A percentile compares a stretch with the other conserved stretches of the same genome.
phyloP scores from a whole-genome alignment of 2,113 vertebrate species.

The Okapia johnstoni region DNA sequence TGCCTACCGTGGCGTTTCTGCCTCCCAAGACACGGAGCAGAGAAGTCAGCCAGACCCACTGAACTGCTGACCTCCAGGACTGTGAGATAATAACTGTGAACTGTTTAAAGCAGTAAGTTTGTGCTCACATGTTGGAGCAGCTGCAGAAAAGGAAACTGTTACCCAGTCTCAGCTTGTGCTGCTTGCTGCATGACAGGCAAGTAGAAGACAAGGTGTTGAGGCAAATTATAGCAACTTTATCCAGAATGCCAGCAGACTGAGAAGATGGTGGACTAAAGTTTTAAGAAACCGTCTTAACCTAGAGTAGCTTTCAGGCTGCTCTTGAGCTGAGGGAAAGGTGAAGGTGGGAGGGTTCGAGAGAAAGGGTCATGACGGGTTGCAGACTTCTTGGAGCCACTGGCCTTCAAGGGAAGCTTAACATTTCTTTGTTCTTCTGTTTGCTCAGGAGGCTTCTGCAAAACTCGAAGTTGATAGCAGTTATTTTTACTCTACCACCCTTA shows the following conservation, averaged over 20 bases:
- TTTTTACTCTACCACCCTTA: neutral
- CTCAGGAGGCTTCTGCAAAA: neutral
- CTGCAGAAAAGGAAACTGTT: neutral
- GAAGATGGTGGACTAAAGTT: neutral
- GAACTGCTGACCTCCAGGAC: neutral
- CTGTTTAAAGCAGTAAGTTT: no score
- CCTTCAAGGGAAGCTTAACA: neutral
- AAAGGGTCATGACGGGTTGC: neutral
- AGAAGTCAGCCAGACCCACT: neutral
- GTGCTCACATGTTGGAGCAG: neutral
- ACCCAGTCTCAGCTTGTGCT: neutral
- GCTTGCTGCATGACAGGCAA: accelerated
- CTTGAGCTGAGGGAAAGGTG: neutral
- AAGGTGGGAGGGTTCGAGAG: neutral
- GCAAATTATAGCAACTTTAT: neutral
- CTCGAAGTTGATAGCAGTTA: neutral
- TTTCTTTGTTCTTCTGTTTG: neutral
- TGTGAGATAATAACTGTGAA: neutral
- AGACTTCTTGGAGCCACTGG: neutral
- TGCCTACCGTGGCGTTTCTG: neutral
- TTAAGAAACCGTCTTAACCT: neutral
- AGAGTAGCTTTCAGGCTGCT: neutral
- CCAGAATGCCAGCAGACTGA: neutral
- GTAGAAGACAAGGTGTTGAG: neutral
- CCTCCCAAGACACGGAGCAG: neutral